phyloP scores from a whole-genome alignment of 1,140 invertebrate species.

The Brachionus asplanchnoidis region DNA sequence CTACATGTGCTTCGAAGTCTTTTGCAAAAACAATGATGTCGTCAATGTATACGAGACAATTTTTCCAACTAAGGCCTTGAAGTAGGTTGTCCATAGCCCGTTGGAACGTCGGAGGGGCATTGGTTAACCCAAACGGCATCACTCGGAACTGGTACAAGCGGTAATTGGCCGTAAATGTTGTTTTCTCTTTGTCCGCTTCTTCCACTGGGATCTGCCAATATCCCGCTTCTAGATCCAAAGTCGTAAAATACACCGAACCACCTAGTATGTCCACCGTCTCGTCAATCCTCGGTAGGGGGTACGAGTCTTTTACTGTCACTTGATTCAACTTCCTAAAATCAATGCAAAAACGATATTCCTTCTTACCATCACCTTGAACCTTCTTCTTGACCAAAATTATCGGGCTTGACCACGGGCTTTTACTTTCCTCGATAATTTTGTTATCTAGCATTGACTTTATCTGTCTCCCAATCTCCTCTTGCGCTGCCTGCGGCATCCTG shows the following conservation, averaged over 20 bases:
- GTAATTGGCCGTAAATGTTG: slow-evolving; percentile 38
- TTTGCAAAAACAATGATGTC: slow-evolving; percentile 10
- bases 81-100: slow-evolving; percentile 49
- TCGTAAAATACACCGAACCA: too few relatives aligned
- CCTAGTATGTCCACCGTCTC: too few relatives aligned
- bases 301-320: too few relatives aligned
- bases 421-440: slow-evolving; percentile 48
- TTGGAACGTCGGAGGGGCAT: too few relatives aligned
- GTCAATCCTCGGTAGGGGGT: too few relatives aligned
- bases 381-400: slow-evolving; percentile 11
- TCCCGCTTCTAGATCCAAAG: slow-evolving; percentile 51
- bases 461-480: slow-evolving; percentile 32
- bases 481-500: not conserved
- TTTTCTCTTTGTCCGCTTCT: slow-evolving; percentile 46
- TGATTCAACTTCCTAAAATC: too few relatives aligned
- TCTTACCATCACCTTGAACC: too few relatives aligned
- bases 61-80: not conserved
- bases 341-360: too few relatives aligned
- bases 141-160: slow-evolving; percentile 46
- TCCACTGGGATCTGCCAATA: slow-evolving; percentile 51
- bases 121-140: slow-evolving; percentile 58
- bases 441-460: slow-evolving; percentile 25
- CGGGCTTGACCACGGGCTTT: not conserved
- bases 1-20: slow-evolving; percentile 44
- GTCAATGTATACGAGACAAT: slow-evolving; percentile 26